Conservation (phyloP, 2,888 invertebrate species). For the Ophioninae sp. region DNA sequence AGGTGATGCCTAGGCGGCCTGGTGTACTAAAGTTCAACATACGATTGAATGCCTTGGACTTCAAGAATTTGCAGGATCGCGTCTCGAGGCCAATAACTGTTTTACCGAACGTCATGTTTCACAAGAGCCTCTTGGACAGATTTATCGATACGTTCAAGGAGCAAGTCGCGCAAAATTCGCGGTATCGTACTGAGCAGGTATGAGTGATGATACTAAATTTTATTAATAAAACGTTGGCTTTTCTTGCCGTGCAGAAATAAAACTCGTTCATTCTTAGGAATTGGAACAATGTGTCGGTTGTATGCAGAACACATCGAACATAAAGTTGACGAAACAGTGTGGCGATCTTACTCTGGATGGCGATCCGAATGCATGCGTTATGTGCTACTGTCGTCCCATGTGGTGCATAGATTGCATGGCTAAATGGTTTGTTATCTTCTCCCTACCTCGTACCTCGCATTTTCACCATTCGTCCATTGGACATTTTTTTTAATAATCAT, state of each 20-base stretch:
- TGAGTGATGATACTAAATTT: not conserved
- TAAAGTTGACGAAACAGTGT: constrained; percentile 90
- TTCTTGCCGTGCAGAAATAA: constrained; percentile 26
- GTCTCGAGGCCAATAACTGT: constrained; percentile 86
- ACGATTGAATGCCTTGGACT: constrained; percentile 89
- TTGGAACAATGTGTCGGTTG: constrained; percentile 94
- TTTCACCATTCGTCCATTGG: not conserved
- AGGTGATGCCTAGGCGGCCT: constrained; percentile 85
- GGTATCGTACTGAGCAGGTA: constrained; percentile 84
- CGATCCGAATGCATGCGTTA: constrained; percentile 80
- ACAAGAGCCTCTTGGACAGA: constrained; percentile 90
- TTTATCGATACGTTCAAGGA: constrained; percentile 93
- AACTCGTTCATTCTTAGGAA: constrained; percentile 82
- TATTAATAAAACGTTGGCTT: not conserved
- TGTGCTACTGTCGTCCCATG: constrained; percentile 91
- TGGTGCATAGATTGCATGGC: constrained; percentile 95
- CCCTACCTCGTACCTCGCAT: not conserved
- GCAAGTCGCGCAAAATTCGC: constrained; percentile 87
- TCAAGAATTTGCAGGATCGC: constrained; percentile 89
- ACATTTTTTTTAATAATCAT: not conserved
- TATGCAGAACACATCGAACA: constrained; percentile 90
- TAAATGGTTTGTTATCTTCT: constrained; percentile 84
- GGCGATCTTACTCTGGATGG: constrained; percentile 80
- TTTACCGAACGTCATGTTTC: constrained; percentile 87
- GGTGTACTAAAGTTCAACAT: constrained; percentile 85